phyloP scores from a whole-genome alignment of 2,113 vertebrate species.

The Mugil cephalus region DNA sequence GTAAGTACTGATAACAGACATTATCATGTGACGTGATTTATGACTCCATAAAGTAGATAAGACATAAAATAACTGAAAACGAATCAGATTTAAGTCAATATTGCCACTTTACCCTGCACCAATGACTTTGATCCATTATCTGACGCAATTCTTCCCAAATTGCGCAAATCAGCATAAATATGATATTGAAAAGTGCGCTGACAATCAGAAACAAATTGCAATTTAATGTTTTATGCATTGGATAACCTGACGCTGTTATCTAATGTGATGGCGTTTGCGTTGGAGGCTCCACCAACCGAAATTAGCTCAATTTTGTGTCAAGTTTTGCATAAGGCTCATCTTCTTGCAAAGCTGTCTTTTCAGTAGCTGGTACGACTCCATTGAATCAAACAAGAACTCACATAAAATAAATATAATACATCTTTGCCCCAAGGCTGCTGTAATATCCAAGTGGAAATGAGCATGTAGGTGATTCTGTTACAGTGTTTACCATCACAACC shows the following conservation, averaged over 20 bases:
- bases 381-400: constrained; percentile 19
- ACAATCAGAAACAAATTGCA: too few relatives aligned
- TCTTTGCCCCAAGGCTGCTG: constrained; percentile 16
- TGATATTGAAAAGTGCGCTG: too few relatives aligned
- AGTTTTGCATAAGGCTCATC: neutral
- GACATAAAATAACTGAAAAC: too few relatives aligned
- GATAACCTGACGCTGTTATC: too few relatives aligned
- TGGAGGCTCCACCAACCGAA: neutral
- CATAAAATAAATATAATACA: constrained; percentile 6
- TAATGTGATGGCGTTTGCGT: too few relatives aligned
- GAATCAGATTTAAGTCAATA: neutral
- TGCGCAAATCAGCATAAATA: too few relatives aligned
- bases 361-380: neutral
- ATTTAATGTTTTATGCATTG: too few relatives aligned
- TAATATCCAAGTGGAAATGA: constrained; percentile 25
- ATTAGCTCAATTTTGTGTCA: neutral
- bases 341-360: neutral
- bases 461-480: constrained; percentile 26
- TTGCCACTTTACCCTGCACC: neutral
- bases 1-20: too few relatives aligned
- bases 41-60: too few relatives aligned
- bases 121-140: too few relatives aligned
- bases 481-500: constrained; percentile 37
- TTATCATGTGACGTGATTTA: too few relatives aligned
- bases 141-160: too few relatives aligned